Conservation (phyloP, 1,140 invertebrate genomes). For the Ceratina calcarata region DNA sequence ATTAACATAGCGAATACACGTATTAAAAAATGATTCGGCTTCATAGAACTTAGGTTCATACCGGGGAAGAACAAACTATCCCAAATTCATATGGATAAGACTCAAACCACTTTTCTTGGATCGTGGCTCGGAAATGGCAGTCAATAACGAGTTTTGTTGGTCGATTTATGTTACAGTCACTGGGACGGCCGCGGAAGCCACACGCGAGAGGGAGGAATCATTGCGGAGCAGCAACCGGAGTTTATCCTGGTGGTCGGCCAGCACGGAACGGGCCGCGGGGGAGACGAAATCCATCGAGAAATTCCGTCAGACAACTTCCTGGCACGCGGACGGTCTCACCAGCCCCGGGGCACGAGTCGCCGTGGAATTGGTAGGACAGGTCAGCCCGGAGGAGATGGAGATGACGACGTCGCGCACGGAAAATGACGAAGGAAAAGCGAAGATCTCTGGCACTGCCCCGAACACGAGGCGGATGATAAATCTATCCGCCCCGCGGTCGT, state of each 20-base stretch:
- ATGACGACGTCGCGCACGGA: neutral
- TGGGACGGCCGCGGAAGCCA: slow-evolving; percentile 61
- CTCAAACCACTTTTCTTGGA: neutral
- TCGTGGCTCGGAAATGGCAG: neutral
- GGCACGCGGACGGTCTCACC: slow-evolving; percentile 39
- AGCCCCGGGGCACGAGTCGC: slow-evolving; percentile 14
- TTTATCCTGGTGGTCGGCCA: slow-evolving; percentile 41
- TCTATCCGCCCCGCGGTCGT: slow-evolving; percentile 44
- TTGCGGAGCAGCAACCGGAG: slow-evolving; percentile 58
- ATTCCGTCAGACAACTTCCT: slow-evolving; percentile 43
- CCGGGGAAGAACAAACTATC: no score
- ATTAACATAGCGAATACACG: no score
- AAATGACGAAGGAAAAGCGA: slow-evolving; percentile 22
- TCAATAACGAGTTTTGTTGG: neutral
- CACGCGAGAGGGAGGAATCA: slow-evolving; percentile 55
- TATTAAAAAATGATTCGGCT: no score
- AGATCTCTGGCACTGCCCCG: neutral
- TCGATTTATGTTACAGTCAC: slow-evolving; percentile 68
- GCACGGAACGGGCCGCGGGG: slow-evolving; percentile 31
- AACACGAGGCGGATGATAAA: slow-evolving; percentile 48
- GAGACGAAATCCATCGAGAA: slow-evolving; percentile 43
- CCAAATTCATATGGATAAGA: neutral
- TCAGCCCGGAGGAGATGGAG: slow-evolving; percentile 5
- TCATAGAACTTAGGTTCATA: no score
- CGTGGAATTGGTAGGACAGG: neutral